A percentile compares a stretch with the other conserved stretches of the same genome.
These are phyloP conservation scores for Drosophila acutilabella DNA, from an alignment of 2,888 invertebrate genomes.

Conservation along the genomic window DNA sequence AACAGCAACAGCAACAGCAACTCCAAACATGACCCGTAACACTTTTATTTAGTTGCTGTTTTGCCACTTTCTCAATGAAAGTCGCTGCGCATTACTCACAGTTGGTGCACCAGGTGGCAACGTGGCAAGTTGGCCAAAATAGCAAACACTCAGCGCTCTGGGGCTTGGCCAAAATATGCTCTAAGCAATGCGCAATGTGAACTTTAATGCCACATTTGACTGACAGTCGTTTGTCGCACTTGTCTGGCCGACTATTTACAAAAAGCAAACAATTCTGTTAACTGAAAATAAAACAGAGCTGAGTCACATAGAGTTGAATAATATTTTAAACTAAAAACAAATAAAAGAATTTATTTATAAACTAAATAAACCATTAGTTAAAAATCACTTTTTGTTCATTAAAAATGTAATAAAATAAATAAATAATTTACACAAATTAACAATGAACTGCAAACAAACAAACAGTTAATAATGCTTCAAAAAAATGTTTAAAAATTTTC, in stretches of 20 bases:
- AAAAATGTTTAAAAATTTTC: too few relatives aligned
- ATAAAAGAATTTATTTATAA: background rate
- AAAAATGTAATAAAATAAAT: too few relatives aligned
- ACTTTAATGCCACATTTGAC: constrained; percentile 71
- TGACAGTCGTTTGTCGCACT: constrained; percentile 67
- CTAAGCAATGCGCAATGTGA: constrained; percentile 31
- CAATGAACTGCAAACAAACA: too few relatives aligned
- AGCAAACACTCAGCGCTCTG: constrained; percentile 36
- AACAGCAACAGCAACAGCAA: background rate
- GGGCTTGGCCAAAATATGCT: constrained; percentile 44
- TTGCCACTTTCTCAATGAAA: constrained; percentile 50
- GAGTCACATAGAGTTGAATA: constrained; percentile 29
- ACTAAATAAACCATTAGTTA: background rate
- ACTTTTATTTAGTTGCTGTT: background rate
- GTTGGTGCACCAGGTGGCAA: constrained; percentile 18
- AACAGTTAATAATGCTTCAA: too few relatives aligned
- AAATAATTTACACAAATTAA: too few relatives aligned
- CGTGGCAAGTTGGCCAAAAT: constrained; percentile 50
- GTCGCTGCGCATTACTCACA: constrained; percentile 50
- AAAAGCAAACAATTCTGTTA: constrained; percentile 18
- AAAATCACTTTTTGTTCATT: too few relatives aligned
- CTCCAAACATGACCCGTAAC: constrained; percentile 1
- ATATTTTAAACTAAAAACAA: background rate
- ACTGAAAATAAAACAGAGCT: background rate
- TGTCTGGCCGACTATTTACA: constrained; percentile 51